Base-by-base conservation (phyloP, 2,888 invertebrate species). In the Eupithecia centaureata region DNA sequence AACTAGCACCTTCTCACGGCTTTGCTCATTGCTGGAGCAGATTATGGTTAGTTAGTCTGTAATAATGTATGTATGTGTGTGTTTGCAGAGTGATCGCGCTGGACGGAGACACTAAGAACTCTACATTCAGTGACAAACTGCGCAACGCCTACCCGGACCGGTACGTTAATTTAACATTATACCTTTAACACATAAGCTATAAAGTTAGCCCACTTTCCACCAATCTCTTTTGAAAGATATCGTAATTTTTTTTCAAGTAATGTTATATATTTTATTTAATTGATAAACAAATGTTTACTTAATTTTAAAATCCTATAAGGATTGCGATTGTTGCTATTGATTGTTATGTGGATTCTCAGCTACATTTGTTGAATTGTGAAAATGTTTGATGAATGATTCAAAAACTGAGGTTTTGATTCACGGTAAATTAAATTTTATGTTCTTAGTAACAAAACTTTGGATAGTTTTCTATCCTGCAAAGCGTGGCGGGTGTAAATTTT, bases 41-140 rank as follows among this genome's bases (percentile, higher is more conserved):
- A 5, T n/a, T 15, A 3, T 0, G 0, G n/a, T 8, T 18, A 30
- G 7, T 5, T 30, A 30, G 1, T 42, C 7, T n/a, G 4, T 47
- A 25, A 51, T 12, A 13, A 25, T 25, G 25, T 51, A 5, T 25
- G 7, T 10, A 38, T 38, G 38, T 38, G 38, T 33, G 42, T 63
- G 69, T 94, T 86, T 80, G 77, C 73, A 95, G 98, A 68, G 98
- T 99, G 25, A 96, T 99, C 79, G 99, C 98, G 61, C 88, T 99
- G 79, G 99, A 99, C 86, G 99, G 98, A 28, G 99, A 99, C 88
- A 99, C 99, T 76, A 99, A 99, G 92, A 99, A 99, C 91, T 99
- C 99, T 0, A 99, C 99, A 0, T 99, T 95, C 92, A 97, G 99
- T 18, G 98, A 98, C 79, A 98, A 97, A 85, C 95, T 99, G 73